Percentiles rank a stretch among this genome's conserved stretches.
Evolutionary conservation across 2,888 invertebrate genomes (phyloP).

Genomic region (Nasonovia ribisnigri): DNA sequence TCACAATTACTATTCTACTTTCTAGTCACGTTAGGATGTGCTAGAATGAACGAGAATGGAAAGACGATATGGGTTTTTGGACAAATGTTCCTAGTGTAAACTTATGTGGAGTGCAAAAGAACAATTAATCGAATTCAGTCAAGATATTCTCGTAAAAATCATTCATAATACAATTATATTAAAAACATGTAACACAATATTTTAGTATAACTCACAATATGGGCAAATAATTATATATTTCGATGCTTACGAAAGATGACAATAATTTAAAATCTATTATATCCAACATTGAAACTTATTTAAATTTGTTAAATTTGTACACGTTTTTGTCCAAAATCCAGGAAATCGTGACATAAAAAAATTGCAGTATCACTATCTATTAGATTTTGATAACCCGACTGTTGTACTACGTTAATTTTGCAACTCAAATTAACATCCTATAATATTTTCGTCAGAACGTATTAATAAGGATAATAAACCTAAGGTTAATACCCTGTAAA

Average conservation of each 20-base stretch:
- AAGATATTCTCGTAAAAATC: background rate
- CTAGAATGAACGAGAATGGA: background rate
- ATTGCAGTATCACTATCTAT: background rate
- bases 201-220: background rate
- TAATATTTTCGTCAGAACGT: background rate
- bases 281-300: background rate
- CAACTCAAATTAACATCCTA: background rate
- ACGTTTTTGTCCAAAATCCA: background rate
- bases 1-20: background rate
- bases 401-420: background rate
- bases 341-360: background rate
- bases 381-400: background rate
- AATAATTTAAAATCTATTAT: background rate
- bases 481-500: background rate
- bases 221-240: background rate
- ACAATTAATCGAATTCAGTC: background rate
- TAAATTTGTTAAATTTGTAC: background rate
- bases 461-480: background rate
- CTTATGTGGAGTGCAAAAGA: background rate
- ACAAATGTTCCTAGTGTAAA: background rate
- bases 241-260: background rate
- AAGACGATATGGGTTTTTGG: background rate
- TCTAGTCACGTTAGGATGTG: background rate
- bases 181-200: background rate
- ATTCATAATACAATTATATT: background rate